Percentiles rank a stretch among this genome's conserved stretches.
Evolutionary conservation across 2,113 vertebrate genomes (phyloP).

Genomic region (Poeciliopsis turrubarensis): DNA sequence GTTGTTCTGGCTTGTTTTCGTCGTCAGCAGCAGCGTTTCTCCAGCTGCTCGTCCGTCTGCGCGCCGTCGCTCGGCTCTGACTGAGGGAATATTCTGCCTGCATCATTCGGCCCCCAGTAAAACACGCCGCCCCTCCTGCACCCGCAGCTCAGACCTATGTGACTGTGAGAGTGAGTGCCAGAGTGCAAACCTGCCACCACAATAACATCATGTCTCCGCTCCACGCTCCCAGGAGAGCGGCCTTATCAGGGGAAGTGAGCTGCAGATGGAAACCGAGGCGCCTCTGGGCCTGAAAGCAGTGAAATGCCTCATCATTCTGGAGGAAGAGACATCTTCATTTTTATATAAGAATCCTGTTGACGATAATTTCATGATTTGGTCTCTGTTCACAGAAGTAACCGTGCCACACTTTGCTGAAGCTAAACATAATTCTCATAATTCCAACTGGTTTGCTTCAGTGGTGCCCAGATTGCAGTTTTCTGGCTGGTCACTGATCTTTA

Average conservation of each 20-base stretch:
- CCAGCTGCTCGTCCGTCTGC: background rate
- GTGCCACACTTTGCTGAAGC: background rate
- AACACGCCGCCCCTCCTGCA: slow-evolving; percentile 20
- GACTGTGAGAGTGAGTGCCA: slow-evolving; percentile 32
- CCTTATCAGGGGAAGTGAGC: slow-evolving; percentile 3
- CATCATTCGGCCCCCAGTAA: slow-evolving; percentile 41
- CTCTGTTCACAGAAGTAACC: background rate
- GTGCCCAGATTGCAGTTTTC: too few relatives aligned
- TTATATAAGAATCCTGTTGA: background rate
- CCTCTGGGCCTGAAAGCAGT: slow-evolving; percentile 32
- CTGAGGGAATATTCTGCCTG: slow-evolving; percentile 31
- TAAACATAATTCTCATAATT: background rate
- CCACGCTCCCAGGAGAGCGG: slow-evolving; percentile 8
- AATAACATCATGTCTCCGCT: slow-evolving; percentile 37
- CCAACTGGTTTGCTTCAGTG: background rate
- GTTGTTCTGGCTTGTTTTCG: slow-evolving; percentile 6
- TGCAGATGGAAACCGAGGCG: slow-evolving; percentile 50
- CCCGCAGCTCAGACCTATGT: slow-evolving; percentile 25
- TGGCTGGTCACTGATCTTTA: too few relatives aligned
- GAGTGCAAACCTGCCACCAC: slow-evolving; percentile 33
- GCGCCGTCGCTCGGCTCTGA: background rate
- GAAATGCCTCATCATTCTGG: background rate
- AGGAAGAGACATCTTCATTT: background rate
- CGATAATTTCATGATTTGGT: background rate
- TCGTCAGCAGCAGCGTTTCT: slow-evolving; percentile 7